Conservation (phyloP, 1,140 invertebrate species). For the Calycopis cecrops region DNA sequence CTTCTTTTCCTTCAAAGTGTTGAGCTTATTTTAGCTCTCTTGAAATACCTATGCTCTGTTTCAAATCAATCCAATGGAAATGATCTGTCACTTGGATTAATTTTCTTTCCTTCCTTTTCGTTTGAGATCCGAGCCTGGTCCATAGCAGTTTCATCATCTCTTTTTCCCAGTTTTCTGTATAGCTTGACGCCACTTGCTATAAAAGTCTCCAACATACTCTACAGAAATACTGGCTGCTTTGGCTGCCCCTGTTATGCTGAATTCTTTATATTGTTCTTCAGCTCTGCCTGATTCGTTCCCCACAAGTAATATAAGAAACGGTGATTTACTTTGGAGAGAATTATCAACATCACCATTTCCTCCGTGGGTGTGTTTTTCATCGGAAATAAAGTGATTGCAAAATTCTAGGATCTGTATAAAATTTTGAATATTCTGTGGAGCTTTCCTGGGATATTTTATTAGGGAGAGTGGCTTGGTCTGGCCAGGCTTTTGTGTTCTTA, state of each 20-base stretch:
- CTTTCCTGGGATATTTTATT: conserved; percentile 82
- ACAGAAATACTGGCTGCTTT: conserved; percentile 61
- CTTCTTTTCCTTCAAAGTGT: conserved; percentile 7
- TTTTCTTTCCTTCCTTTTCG: conserved; percentile 27
- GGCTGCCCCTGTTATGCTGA: conserved; percentile 58
- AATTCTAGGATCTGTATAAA: conserved; percentile 72
- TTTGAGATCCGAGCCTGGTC: conserved; percentile 36
- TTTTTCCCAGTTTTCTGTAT: conserved; percentile 65
- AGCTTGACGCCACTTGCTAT: conserved; percentile 62
- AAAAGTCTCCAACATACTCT: conserved; percentile 65
- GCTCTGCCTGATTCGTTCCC: conserved; percentile 44
- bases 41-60: conserved; percentile 1
- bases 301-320: conserved; percentile 56
- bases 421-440: conserved; percentile 55
- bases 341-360: conserved; percentile 56
- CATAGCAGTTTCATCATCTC: conserved; percentile 48
- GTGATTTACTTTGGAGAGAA: conserved; percentile 42
- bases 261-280: conserved; percentile 61
- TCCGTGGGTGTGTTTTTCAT: conserved; percentile 50
- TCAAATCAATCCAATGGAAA: conserved; percentile 1
- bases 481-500: conserved; percentile 86
- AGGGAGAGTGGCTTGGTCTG: conserved; percentile 84
- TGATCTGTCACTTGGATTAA: conserved; percentile 7
- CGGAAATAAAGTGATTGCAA: conserved; percentile 64
- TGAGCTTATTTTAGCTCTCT: conserved; percentile 1